Conservation (phyloP, 2,888 invertebrate species). For the Acanthococcus lagerstroemiae region DNA sequence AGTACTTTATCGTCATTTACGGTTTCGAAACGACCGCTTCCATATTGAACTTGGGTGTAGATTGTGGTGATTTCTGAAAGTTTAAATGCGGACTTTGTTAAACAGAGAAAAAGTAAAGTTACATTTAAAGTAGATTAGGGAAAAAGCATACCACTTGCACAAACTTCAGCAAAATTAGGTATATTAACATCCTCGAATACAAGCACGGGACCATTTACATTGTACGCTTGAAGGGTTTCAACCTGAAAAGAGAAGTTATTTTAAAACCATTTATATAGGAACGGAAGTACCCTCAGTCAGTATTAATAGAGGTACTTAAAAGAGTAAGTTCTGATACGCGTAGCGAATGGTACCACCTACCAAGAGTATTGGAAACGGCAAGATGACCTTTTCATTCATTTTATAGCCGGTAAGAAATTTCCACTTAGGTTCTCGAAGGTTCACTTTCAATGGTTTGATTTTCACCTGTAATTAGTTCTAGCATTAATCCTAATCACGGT, state of each 20-base stretch:
- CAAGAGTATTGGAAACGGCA: conserved; percentile 31
- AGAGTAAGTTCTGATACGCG: background rate
- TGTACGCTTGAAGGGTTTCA: conserved; percentile 15
- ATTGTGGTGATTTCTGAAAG: background rate
- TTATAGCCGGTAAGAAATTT: conserved; percentile 32
- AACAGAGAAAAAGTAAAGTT: background rate
- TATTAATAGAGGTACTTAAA: background rate
- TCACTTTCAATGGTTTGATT: conserved; percentile 21
- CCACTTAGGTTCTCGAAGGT: conserved; percentile 25
- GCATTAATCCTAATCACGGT: background rate
- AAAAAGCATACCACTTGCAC: conserved; percentile 1
- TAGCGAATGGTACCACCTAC: conserved; percentile 30
- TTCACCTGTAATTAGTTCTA: conserved; percentile 4
- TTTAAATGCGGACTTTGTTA: background rate
- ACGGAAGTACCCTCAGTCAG: too few species aligned
- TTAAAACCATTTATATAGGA: too few species aligned
- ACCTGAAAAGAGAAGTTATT: background rate
- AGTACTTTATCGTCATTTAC: background rate
- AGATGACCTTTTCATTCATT: conserved; percentile 20
- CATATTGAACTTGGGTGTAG: conserved; percentile 12
- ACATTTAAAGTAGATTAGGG: too few species aligned
- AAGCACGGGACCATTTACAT: conserved; percentile 8
- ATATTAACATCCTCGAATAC: conserved; percentile 15
- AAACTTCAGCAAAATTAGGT: conserved; percentile 5
- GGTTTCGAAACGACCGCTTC: conserved; percentile 26